phyloP scores from a whole-genome alignment of 2,888 invertebrate species.

The Geophilus truncorum region DNA sequence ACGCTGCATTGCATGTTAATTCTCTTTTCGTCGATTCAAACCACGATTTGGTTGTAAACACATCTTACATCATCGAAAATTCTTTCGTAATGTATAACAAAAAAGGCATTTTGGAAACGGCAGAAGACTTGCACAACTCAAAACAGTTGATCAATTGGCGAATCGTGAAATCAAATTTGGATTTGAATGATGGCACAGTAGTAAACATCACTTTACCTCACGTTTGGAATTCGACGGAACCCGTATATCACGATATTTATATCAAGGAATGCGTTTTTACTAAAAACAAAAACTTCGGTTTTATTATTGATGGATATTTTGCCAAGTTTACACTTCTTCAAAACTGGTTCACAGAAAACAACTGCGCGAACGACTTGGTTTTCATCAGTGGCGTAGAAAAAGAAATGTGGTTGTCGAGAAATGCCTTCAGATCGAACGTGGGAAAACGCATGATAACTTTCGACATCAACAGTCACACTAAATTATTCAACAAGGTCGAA shows the following conservation, averaged over 20 bases:
- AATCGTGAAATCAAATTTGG: constrained; percentile 76
- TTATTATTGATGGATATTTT: constrained; percentile 86
- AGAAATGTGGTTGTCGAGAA: constrained; percentile 74
- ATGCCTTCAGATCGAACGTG: constrained; percentile 70
- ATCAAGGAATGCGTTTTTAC: constrained; percentile 83
- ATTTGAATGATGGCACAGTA: constrained; percentile 78
- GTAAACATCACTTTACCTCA: constrained; percentile 85
- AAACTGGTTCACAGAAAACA: constrained; percentile 78
- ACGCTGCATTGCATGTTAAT: constrained; percentile 74
- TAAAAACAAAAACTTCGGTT: constrained; percentile 75
- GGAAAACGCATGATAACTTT: constrained; percentile 82
- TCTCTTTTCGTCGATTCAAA: constrained; percentile 81
- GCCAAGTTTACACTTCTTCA: constrained; percentile 79
- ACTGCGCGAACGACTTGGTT: constrained; percentile 72
- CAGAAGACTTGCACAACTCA: constrained; percentile 85
- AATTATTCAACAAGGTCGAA: constrained; percentile 72
- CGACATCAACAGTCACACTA: constrained; percentile 84
- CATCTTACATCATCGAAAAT: constrained; percentile 80
- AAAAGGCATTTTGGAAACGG: constrained; percentile 79
- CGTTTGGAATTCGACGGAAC: constrained; percentile 92
- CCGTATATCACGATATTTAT: constrained; percentile 83
- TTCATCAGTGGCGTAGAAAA: constrained; percentile 94
- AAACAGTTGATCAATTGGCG: constrained; percentile 97
- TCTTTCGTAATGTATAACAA: constrained; percentile 81
- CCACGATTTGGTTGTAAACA: constrained; percentile 77